Evolutionary conservation across 2,888 invertebrate species (phyloP).

Genomic region (Eledone cirrhosa): DNA sequence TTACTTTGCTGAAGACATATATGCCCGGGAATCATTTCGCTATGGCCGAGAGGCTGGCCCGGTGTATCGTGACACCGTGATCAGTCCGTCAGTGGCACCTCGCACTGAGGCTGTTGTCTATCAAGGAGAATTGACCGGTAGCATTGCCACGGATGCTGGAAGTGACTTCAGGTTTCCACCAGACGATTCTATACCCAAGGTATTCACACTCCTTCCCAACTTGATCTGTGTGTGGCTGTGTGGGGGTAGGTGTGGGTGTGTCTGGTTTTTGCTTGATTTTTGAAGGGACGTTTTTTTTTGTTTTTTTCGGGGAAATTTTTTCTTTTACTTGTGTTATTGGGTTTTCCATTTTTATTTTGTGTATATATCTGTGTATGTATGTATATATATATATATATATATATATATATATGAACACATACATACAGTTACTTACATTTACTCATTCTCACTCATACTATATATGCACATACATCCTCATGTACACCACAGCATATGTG

Average conservation of each 20-base stretch:
- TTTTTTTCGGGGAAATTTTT: background rate
- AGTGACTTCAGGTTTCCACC: slow-evolving; percentile 69
- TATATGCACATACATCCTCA: too few species aligned
- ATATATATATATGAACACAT: too few species aligned
- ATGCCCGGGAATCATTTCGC: slow-evolving; percentile 52
- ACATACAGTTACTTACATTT: too few species aligned
- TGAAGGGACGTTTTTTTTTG: background rate
- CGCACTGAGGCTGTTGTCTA: slow-evolving; percentile 35
- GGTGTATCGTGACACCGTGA: slow-evolving; percentile 39
- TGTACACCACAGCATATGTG: too few species aligned
- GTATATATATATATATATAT: too few species aligned
- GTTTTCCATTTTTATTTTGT: too few species aligned
- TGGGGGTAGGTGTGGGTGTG: background rate
- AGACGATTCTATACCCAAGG: slow-evolving; percentile 50
- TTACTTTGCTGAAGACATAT: slow-evolving; percentile 52
- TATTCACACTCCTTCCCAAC: slow-evolving; percentile 4
- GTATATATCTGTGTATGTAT: too few species aligned
- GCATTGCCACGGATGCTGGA: slow-evolving; percentile 32
- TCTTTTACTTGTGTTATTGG: too few species aligned
- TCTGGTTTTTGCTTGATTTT: background rate
- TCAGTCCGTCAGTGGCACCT: slow-evolving; percentile 16
- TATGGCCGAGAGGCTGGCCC: slow-evolving; percentile 46
- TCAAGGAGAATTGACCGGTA: slow-evolving; percentile 39
- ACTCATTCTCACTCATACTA: too few species aligned
- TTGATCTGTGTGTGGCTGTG: background rate